Percentiles rank a stretch among this genome's conserved stretches.
These are phyloP conservation scores for Sarcophaga rosellei DNA, from an alignment of 2,888 invertebrate genomes.

Conservation along the genomic window DNA sequence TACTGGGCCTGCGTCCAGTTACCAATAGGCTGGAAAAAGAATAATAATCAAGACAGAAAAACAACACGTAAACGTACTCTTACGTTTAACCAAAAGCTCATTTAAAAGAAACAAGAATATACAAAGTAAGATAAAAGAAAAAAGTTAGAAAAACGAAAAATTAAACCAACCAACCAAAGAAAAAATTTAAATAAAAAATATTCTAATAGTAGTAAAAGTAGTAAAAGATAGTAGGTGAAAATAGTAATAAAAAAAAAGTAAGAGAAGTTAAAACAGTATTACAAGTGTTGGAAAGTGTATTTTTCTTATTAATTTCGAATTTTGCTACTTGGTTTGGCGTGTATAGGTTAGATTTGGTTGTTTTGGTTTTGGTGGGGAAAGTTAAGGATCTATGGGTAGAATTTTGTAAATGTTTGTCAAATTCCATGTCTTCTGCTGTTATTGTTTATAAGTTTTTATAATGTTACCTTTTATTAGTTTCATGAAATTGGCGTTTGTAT, in stretches of 20 bases:
- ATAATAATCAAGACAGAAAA: constrained; percentile 37
- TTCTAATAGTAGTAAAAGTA: neutral
- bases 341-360: neutral
- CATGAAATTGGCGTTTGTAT: too few relatives aligned
- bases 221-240: neutral
- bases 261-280: neutral
- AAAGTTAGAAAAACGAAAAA: constrained; percentile 1
- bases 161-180: constrained; percentile 19
- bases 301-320: constrained; percentile 15
- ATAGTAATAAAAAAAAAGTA: neutral
- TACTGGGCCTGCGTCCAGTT: constrained; percentile 81
- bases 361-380: neutral
- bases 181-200: neutral
- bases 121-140: constrained; percentile 7
- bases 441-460: neutral
- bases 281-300: neutral
- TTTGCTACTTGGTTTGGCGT: constrained; percentile 5
- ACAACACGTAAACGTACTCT: constrained; percentile 52
- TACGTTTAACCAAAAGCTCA: constrained; percentile 32
- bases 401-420: neutral
- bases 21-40: constrained; percentile 78
- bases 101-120: constrained; percentile 39
- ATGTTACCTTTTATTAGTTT: too few relatives aligned
- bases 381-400: neutral
- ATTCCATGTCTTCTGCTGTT: neutral